Evolutionary conservation across 2,797 vertebrate species (phyloP).

Genomic region (Eremophila alpestris): DNA sequence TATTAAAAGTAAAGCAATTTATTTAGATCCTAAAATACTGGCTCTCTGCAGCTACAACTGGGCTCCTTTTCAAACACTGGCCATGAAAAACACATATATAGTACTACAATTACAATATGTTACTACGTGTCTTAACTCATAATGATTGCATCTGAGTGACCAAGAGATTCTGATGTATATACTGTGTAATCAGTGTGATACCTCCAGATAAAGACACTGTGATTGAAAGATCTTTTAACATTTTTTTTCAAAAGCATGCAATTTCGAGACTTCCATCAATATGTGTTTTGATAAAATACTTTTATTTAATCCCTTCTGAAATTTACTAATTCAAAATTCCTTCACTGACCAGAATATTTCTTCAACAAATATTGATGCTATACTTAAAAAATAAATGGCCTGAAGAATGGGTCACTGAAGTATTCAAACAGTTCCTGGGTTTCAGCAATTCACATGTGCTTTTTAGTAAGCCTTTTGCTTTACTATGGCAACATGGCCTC

Average conservation of each 20-base stretch:
- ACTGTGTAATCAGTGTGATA: background rate
- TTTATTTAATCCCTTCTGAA: background rate
- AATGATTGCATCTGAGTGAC: background rate
- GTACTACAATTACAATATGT: background rate
- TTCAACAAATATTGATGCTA: background rate
- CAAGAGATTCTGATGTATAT: background rate
- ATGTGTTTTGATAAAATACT: background rate
- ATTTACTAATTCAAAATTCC: background rate
- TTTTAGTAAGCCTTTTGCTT: background rate
- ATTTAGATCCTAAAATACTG: background rate
- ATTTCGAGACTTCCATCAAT: background rate
- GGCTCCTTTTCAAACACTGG: background rate
- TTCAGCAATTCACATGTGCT: background rate
- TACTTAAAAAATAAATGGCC: background rate
- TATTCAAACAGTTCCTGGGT: background rate
- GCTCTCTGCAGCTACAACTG: background rate
- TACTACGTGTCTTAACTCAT: background rate
- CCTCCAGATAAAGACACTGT: background rate
- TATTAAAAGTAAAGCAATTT: background rate
- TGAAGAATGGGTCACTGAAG: background rate
- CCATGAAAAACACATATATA: background rate
- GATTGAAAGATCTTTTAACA: background rate
- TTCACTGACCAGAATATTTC: background rate
- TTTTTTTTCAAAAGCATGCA: background rate
- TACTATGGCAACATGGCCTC: background rate